Conservation (phyloP, 2,797 vertebrate genomes). For the Neosilurus hyrtlii region DNA sequence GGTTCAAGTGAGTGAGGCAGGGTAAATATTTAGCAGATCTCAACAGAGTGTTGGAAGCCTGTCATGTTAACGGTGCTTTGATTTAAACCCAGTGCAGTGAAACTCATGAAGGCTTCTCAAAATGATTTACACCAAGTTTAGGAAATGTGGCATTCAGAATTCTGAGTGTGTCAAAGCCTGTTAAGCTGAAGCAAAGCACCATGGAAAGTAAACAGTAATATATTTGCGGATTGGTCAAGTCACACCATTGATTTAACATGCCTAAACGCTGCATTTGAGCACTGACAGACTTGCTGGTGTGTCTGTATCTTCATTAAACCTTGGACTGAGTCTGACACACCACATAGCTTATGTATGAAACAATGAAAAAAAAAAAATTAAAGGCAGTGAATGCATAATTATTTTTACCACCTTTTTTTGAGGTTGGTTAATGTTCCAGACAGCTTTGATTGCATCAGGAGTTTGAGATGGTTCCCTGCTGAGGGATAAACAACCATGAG, state of each 20-base stretch:
- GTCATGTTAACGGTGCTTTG: neutral
- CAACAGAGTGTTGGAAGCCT: neutral
- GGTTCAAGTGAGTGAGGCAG: neutral
- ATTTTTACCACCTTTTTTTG: slow-evolving; percentile 25
- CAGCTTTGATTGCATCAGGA: slow-evolving; percentile 34
- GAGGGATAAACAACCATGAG: slow-evolving; percentile 26
- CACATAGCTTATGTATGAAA: slow-evolving; percentile 5
- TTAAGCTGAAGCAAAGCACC: slow-evolving; percentile 5
- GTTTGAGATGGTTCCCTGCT: slow-evolving; percentile 24
- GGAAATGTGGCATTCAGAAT: slow-evolving; percentile 14
- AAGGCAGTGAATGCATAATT: neutral
- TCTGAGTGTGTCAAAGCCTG: slow-evolving; percentile 20
- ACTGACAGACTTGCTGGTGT: neutral
- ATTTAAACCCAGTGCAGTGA: neutral
- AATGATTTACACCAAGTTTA: slow-evolving; percentile 19
- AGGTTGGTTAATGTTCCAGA: slow-evolving; percentile 30
- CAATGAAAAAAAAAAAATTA: neutral
- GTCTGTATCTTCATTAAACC: neutral
- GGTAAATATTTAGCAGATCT: slow-evolving; percentile 23
- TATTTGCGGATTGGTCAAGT: neutral
- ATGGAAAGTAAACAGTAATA: neutral
- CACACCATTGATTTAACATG: neutral
- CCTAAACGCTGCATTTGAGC: neutral
- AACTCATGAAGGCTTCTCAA: neutral
- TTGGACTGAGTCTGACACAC: neutral